A percentile compares a stretch with the other conserved stretches of the same genome.
These are phyloP conservation scores for Bos indicus DNA, from an alignment of 2,113 vertebrate genomes.

Conservation along the genomic window DNA sequence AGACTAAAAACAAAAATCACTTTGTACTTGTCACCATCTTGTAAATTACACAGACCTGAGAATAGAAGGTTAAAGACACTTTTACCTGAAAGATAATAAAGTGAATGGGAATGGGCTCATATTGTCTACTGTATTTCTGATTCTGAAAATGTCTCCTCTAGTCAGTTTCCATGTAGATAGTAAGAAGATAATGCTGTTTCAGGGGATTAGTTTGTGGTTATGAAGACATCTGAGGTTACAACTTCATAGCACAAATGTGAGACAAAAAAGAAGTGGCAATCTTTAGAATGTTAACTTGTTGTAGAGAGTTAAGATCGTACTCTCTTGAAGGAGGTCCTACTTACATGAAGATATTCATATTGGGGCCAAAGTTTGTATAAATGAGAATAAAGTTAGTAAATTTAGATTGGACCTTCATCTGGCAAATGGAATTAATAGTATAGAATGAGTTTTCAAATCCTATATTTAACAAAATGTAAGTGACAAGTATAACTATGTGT, in stretches of 20 bases:
- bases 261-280: neutral
- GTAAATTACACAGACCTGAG: neutral
- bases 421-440: neutral
- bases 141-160: neutral
- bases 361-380: neutral
- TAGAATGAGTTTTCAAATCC: neutral
- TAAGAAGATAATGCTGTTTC: neutral
- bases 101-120: neutral
- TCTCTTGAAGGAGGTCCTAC: neutral
- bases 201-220: neutral
- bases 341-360: neutral
- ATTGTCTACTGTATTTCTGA: neutral
- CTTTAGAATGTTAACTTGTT: neutral
- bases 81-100: neutral
- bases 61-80: neutral
- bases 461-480: neutral
- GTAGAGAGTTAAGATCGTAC: neutral
- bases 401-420: neutral
- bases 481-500: neutral
- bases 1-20: neutral
- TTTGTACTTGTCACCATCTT: slow-evolving; percentile 8
- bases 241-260: neutral
- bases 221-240: neutral
- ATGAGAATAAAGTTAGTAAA: neutral
- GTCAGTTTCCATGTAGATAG: neutral